phyloP scores from a whole-genome alignment of 2,113 vertebrate species.

The Oncorhynchus mykiss region DNA sequence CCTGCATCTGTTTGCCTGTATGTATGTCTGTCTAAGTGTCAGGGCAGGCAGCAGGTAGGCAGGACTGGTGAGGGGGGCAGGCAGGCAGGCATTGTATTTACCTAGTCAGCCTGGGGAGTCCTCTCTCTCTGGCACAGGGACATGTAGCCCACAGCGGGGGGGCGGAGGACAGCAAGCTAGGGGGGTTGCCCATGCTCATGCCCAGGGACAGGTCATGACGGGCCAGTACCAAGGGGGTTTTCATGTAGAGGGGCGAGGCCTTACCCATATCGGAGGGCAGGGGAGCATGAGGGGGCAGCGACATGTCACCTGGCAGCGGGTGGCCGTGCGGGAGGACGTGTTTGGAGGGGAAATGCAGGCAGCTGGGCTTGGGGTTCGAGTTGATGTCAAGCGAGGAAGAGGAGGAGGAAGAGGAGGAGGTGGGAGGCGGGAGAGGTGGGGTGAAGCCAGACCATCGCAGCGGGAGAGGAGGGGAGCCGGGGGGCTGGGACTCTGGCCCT shows the following conservation, averaged over 20 bases:
- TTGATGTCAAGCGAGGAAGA: constrained; percentile 80
- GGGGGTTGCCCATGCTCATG: constrained; percentile 75
- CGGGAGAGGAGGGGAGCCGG: constrained; percentile 68
- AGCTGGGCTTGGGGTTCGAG: constrained; percentile 81
- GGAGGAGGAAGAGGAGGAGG: constrained; percentile 75
- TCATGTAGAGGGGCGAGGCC: constrained; percentile 78
- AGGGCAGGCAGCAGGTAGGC: too few relatives aligned
- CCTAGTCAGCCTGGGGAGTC: constrained; percentile 87
- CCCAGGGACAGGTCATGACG: constrained; percentile 76
- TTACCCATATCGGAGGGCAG: constrained; percentile 66
- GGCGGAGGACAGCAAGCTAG: constrained; percentile 75
- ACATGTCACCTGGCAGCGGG: constrained; percentile 62
- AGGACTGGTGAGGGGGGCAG: too few relatives aligned
- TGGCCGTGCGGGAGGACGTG: constrained; percentile 54
- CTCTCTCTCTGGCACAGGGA: constrained; percentile 83
- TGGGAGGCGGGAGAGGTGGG: constrained; percentile 69
- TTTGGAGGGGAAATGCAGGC: constrained; percentile 80
- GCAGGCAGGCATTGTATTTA: constrained; percentile 73
- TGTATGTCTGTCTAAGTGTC: constrained; percentile 29
- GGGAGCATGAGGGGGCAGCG: constrained; percentile 67
- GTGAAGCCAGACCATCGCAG: constrained; percentile 76
- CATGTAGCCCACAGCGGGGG: constrained; percentile 84
- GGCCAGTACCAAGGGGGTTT: constrained; percentile 77
- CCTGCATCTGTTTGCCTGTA: constrained; percentile 31
- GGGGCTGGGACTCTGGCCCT: constrained; percentile 76